Evolutionary conservation across 92 coral and sea anemone genomes (phyloP).

Genomic region (Epizoanthus rinbou): DNA sequence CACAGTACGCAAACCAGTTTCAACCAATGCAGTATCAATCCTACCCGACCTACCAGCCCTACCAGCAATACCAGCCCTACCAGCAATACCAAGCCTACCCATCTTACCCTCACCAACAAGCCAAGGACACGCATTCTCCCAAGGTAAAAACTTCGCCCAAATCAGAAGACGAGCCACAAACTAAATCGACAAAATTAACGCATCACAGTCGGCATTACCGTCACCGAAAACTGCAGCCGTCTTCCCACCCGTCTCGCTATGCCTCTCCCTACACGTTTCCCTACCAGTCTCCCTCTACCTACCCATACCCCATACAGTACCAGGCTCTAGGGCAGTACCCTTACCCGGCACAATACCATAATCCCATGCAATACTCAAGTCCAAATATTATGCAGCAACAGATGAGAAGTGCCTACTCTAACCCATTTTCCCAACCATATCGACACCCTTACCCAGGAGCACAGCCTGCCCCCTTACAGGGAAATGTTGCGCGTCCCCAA

Average conservation of each 20-base stretch:
- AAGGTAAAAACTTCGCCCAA: neutral
- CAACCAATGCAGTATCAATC: slow-evolving; percentile 25
- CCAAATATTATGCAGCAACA: neutral
- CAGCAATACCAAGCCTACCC: slow-evolving; percentile 12
- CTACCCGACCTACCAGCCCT: neutral
- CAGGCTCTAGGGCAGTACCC: slow-evolving; percentile 4
- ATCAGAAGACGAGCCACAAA: neutral
- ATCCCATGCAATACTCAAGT: slow-evolving; percentile 1
- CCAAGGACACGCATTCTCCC: neutral
- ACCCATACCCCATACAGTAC: neutral
- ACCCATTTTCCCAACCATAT: neutral
- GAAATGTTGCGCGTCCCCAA: neutral
- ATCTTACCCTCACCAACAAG: neutral
- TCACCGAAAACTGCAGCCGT: neutral
- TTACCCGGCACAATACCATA: neutral
- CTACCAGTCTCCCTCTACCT: neutral
- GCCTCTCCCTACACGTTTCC: neutral
- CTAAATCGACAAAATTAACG: neutral
- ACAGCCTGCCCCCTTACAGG: neutral
- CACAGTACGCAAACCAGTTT: slow-evolving; percentile 3
- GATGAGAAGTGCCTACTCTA: neutral
- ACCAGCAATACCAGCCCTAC: slow-evolving; percentile 25
- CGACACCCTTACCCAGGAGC: neutral
- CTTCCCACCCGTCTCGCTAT: neutral
- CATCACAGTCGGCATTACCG: slow-evolving; percentile 7